Evolutionary conservation across 2,113 vertebrate species (phyloP).

Genomic region (Eudyptes chrysolophus): DNA sequence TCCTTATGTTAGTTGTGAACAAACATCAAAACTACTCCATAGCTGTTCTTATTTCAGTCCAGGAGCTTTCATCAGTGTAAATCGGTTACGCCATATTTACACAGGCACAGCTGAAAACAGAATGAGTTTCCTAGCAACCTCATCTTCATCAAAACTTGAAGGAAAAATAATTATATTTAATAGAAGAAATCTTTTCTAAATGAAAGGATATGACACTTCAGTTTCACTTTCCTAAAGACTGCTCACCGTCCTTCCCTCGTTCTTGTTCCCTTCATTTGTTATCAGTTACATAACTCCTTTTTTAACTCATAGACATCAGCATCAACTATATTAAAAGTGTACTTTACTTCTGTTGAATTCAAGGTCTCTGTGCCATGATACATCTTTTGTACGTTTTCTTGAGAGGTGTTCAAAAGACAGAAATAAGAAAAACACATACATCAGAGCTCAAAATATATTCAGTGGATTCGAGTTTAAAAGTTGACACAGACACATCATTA

Average conservation of each 20-base stretch:
- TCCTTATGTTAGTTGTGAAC: not conserved
- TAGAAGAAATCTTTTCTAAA: constrained; percentile 9
- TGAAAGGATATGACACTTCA: not conserved
- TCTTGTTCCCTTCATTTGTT: not conserved
- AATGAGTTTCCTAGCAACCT: not conserved
- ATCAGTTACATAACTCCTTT: not conserved
- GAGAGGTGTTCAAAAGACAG: not conserved
- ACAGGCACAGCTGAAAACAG: not conserved
- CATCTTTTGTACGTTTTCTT: not conserved
- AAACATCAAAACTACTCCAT: not conserved
- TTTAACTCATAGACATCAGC: not conserved
- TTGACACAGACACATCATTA: not conserved
- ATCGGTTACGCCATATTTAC: not conserved
- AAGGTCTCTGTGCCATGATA: not conserved
- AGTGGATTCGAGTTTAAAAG: not conserved
- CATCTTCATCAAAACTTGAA: not conserved
- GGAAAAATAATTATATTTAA: constrained; percentile 17
- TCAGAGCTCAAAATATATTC: not conserved
- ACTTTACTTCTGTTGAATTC: not conserved
- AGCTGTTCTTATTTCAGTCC: not conserved
- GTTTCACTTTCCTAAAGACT: not conserved
- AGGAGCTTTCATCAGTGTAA: not conserved
- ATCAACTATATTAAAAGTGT: not conserved
- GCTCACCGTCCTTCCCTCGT: not conserved
- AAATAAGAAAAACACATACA: not conserved